Percentiles rank a stretch among this genome's conserved stretches.
Evolutionary conservation across 2,888 invertebrate species (phyloP).

Genomic region (Cosmia pyralina): DNA sequence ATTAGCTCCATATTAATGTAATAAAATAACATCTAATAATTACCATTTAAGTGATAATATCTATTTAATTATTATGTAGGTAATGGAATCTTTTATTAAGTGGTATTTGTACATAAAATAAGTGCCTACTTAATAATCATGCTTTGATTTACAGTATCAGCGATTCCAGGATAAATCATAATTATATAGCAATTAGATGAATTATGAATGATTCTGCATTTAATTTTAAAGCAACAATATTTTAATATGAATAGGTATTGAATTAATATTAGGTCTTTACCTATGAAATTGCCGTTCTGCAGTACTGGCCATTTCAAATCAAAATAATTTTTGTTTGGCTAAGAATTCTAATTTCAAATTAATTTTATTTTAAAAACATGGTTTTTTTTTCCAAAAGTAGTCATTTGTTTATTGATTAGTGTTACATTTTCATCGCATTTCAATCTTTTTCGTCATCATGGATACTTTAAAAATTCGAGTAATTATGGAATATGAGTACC

Average conservation of each 20-base stretch:
- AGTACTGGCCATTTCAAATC: too few species aligned
- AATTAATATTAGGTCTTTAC: too few species aligned
- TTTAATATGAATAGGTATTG: background rate
- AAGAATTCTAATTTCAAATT: too few species aligned
- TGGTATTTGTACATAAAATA: background rate
- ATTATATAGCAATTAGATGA: slow-evolving; percentile 6
- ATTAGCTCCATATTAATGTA: slow-evolving; percentile 3
- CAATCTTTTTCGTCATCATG: too few species aligned
- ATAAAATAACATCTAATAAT: background rate
- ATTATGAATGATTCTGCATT: background rate
- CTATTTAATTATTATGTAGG: background rate
- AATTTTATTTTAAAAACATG: too few species aligned
- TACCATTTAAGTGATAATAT: background rate
- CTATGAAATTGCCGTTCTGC: too few species aligned
- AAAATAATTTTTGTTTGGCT: too few species aligned
- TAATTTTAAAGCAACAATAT: background rate
- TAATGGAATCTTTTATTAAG: slow-evolving; percentile 12
- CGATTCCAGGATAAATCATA: slow-evolving; percentile 1
- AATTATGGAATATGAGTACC: too few species aligned
- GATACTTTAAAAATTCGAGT: too few species aligned
- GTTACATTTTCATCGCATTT: too few species aligned
- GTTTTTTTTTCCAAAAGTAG: too few species aligned
- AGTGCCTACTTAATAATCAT: background rate
- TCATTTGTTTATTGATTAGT: too few species aligned
- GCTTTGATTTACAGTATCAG: slow-evolving; percentile 15